Evolutionary conservation across 1,140 invertebrate species (phyloP).

Genomic region (Diplogasteroides magnus): DNA sequence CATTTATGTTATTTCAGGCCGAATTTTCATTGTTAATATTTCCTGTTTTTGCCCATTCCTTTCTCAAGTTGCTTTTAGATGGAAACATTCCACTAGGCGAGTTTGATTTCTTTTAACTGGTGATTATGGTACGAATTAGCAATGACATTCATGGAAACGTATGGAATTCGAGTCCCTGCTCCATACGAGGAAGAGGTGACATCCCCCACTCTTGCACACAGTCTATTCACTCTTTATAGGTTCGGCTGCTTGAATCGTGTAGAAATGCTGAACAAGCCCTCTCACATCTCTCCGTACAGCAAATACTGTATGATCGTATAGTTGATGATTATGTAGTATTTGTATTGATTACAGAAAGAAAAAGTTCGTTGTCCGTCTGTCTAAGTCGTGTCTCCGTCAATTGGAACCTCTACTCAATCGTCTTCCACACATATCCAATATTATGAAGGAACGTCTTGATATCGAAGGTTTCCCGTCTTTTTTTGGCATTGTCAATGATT

Average conservation of each 20-base stretch:
- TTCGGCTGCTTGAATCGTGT: too few relatives aligned
- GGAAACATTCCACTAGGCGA: conserved; percentile 5
- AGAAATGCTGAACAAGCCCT: conserved; percentile 14
- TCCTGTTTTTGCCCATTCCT: conserved; percentile 30
- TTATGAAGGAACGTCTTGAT: conserved; percentile 24
- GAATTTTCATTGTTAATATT: conserved; percentile 26
- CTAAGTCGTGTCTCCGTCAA: conserved; percentile 25
- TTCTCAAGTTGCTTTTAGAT: conserved; percentile 11
- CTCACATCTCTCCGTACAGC: conserved; percentile 11
- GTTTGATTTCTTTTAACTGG: neutral
- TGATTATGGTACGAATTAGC: conserved; percentile 5
- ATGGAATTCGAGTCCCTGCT: conserved; percentile 10
- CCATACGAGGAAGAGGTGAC: conserved; percentile 27
- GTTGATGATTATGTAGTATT: conserved; percentile 3
- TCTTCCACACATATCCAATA: conserved; percentile 20
- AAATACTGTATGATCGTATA: conserved; percentile 15
- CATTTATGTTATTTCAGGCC: too few relatives aligned
- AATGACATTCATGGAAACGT: conserved; percentile 21
- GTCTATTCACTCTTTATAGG: too few relatives aligned
- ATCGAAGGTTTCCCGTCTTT: conserved; percentile 22
- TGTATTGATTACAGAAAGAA: conserved; percentile 20
- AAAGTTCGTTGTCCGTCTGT: conserved; percentile 21
- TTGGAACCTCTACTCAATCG: conserved; percentile 23
- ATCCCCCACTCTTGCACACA: conserved; percentile 3
- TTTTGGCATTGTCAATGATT: conserved; percentile 3